Evolutionary conservation across 2,888 invertebrate genomes (phyloP).

Genomic region (Tipula vernalis): DNA sequence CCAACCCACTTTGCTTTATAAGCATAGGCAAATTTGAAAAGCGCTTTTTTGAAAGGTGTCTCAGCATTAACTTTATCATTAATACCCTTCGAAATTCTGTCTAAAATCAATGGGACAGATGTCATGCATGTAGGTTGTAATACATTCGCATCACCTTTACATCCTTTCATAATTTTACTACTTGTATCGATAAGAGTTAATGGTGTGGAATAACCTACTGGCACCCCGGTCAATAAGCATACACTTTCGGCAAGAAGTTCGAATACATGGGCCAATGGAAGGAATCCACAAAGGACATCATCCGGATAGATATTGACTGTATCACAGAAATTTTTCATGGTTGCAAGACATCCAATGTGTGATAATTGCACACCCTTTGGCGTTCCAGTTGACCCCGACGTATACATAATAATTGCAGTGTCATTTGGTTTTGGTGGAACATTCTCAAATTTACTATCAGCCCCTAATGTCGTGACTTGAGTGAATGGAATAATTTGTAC

Average conservation of each 20-base stretch:
- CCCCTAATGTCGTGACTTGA: slow-evolving; percentile 50
- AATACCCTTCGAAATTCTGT: slow-evolving; percentile 93
- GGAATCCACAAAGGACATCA: slow-evolving; percentile 83
- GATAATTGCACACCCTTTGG: slow-evolving; percentile 83
- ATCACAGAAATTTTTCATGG: slow-evolving; percentile 70
- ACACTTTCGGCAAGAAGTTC: slow-evolving; percentile 87
- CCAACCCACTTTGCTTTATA: slow-evolving; percentile 83
- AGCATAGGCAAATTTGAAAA: slow-evolving; percentile 89
- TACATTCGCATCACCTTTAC: slow-evolving; percentile 85
- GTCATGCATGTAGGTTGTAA: slow-evolving; percentile 90
- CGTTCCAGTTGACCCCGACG: slow-evolving; percentile 91
- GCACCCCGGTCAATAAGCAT: slow-evolving; percentile 71
- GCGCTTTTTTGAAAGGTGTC: slow-evolving; percentile 60
- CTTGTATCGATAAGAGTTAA: slow-evolving; percentile 85
- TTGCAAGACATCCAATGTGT: slow-evolving; percentile 69
- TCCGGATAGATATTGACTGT: slow-evolving; percentile 53
- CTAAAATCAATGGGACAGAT: slow-evolving; percentile 94
- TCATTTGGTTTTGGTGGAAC: slow-evolving; percentile 57
- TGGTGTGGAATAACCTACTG: slow-evolving; percentile 94
- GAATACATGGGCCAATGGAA: slow-evolving; percentile 94
- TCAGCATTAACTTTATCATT: slow-evolving; percentile 85
- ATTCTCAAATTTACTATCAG: slow-evolving; percentile 40
- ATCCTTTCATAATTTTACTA: slow-evolving; percentile 91
- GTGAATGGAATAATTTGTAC: slow-evolving; percentile 63
- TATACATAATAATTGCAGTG: slow-evolving; percentile 97